phyloP scores from a whole-genome alignment of 37 sponge, comb jelly and placozoan species.

The Petrosia ficiformis region DNA sequence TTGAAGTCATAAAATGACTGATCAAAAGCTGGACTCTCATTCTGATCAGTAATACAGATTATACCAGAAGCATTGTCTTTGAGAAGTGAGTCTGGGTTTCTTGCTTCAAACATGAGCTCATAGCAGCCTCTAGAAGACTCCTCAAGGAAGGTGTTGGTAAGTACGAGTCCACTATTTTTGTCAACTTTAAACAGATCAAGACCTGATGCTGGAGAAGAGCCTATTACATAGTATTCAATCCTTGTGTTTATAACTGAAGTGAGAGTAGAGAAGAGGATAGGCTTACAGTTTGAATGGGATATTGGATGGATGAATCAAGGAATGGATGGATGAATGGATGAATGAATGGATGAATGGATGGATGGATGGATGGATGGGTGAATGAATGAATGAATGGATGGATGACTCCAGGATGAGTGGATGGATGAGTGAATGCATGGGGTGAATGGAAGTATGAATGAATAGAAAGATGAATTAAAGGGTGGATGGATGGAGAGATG shows the following conservation, averaged over 20 bases:
- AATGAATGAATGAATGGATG: no score
- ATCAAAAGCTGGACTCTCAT: constrained; percentile 21
- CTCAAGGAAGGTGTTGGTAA: background rate
- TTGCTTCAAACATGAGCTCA: background rate
- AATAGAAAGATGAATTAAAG: no score
- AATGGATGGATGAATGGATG: no score
- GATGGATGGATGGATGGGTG: no score
- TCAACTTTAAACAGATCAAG: constrained; percentile 15
- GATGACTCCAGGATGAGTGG: no score
- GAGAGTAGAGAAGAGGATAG: no score
- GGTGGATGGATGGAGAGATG: no score
- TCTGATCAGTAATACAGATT: constrained; percentile 3
- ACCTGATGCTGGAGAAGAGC: background rate
- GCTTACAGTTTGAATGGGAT: no score
- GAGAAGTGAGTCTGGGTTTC: background rate
- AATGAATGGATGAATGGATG: no score
- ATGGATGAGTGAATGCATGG: no score
- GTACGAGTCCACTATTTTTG: constrained; percentile 1
- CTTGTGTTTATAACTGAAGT: constrained; percentile 16
- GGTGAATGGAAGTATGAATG: no score
- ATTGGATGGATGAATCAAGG: no score
- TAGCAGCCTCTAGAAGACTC: constrained; percentile 1
- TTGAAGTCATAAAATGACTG: constrained; percentile 26
- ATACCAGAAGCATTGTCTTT: background rate
- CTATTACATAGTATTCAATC: constrained; percentile 4